These are phyloP conservation scores for Eulacestoma nigropectus DNA, from an alignment of 2,113 vertebrate species.

Conservation along the genomic window DNA sequence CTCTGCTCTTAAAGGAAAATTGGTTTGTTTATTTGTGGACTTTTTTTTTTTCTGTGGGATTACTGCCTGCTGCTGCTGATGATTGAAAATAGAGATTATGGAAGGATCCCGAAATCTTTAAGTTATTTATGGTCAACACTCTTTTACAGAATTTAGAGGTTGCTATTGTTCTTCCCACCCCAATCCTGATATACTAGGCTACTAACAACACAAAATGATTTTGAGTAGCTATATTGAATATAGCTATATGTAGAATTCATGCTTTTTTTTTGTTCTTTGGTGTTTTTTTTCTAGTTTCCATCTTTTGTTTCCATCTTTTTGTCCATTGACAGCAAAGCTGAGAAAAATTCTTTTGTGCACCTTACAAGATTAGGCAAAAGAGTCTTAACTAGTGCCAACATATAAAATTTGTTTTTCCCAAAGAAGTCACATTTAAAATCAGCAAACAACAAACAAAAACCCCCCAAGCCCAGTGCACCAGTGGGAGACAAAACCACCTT, in stretches of 20 bases:
- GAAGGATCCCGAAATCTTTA: conserved; percentile 51
- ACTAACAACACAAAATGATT: neutral
- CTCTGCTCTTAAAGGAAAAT: conserved; percentile 78
- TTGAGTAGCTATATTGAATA: neutral
- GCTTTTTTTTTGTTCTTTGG: neutral
- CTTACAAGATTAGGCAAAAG: neutral
- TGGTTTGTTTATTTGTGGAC: conserved; percentile 75
- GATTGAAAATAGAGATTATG: conserved; percentile 63
- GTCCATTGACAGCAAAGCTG: neutral
- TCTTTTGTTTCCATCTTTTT: neutral
- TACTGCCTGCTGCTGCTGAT: conserved; percentile 61
- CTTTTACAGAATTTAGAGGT: neutral
- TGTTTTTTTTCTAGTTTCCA: neutral
- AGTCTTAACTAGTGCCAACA: neutral
- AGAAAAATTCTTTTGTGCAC: neutral
- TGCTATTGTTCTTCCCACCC: neutral
- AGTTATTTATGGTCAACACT: conserved; percentile 40
- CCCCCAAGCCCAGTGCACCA: neutral
- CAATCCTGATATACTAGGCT: neutral
- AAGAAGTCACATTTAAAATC: neutral
- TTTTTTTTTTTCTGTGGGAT: conserved; percentile 50
- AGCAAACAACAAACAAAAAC: neutral
- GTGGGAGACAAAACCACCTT: neutral
- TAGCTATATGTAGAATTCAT: neutral
- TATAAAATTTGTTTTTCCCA: neutral